These are phyloP conservation scores for Ispidina lecontei DNA, from an alignment of 2,797 vertebrate genomes.

Conservation along the genomic window DNA sequence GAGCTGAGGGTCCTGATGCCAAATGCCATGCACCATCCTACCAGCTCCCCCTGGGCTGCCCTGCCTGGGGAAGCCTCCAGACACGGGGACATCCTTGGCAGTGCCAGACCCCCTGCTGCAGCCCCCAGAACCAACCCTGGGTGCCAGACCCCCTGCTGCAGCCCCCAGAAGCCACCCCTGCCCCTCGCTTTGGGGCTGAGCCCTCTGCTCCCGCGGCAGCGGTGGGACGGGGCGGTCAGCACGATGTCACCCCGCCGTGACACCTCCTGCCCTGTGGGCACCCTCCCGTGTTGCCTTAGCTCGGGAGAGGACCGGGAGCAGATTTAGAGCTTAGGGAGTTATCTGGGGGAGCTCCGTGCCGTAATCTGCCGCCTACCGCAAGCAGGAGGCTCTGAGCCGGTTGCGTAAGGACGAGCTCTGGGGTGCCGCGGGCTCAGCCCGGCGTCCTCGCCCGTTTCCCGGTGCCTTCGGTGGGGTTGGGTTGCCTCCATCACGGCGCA, in stretches of 20 bases:
- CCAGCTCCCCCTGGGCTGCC: background rate
- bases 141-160: too few relatives aligned
- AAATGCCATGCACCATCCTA: too few relatives aligned
- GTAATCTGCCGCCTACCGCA: background rate
- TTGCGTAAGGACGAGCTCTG: background rate
- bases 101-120: background rate
- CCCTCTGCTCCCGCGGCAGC: background rate
- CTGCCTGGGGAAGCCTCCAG: background rate
- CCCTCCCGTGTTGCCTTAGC: background rate
- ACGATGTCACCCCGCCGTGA: accelerated
- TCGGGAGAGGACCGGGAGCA: background rate
- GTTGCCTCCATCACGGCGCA: background rate
- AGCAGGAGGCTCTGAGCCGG: background rate
- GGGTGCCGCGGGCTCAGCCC: background rate
- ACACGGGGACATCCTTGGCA: background rate
- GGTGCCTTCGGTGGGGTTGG: background rate
- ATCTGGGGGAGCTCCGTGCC: background rate
- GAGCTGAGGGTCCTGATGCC: background rate
- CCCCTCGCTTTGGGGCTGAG: accelerated
- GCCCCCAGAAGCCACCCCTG: background rate
- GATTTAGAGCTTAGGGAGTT: conserved; percentile 50
- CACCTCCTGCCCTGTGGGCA: background rate
- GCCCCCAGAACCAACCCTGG: background rate
- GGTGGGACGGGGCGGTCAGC: accelerated
- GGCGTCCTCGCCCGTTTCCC: accelerated